Evolutionary conservation across 1,140 invertebrate genomes (phyloP).

Genomic region (Zeugodacus cucurbitae): DNA sequence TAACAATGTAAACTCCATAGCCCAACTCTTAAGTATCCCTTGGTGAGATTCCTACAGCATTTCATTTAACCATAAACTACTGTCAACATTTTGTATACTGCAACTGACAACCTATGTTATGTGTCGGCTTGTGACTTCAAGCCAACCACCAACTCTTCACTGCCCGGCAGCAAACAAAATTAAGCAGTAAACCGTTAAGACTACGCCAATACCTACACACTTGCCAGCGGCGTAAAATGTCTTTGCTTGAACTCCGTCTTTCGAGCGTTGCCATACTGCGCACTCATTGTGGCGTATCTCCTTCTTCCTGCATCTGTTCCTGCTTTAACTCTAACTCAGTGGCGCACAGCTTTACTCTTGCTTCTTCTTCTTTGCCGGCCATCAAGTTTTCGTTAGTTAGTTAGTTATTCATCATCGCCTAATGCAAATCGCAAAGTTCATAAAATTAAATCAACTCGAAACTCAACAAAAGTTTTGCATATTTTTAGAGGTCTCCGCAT

Average conservation of each 20-base stretch:
- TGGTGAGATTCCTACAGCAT: neutral
- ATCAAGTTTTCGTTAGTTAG: neutral
- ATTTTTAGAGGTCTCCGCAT: conserved; percentile 23
- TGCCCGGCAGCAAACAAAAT: neutral
- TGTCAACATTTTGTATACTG: neutral
- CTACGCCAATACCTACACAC: neutral
- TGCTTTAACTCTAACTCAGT: neutral
- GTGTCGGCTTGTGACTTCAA: neutral
- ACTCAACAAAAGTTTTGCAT: conserved; percentile 34
- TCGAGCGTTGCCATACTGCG: neutral
- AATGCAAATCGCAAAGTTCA: conserved; percentile 30
- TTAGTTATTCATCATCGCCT: conserved; percentile 28
- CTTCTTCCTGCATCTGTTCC: neutral
- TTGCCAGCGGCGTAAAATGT: neutral
- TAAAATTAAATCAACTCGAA: conserved; percentile 39
- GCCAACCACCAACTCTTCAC: neutral
- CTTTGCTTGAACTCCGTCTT: neutral
- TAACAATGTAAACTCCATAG: neutral
- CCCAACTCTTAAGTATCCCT: too few relatives aligned
- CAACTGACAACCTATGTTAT: neutral
- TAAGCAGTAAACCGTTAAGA: neutral
- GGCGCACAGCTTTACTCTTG: neutral
- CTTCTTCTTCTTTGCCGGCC: neutral
- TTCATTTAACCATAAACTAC: neutral
- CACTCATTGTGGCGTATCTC: neutral